phyloP scores from a whole-genome alignment of 1,140 invertebrate species.

The Listronotus bonariensis region DNA sequence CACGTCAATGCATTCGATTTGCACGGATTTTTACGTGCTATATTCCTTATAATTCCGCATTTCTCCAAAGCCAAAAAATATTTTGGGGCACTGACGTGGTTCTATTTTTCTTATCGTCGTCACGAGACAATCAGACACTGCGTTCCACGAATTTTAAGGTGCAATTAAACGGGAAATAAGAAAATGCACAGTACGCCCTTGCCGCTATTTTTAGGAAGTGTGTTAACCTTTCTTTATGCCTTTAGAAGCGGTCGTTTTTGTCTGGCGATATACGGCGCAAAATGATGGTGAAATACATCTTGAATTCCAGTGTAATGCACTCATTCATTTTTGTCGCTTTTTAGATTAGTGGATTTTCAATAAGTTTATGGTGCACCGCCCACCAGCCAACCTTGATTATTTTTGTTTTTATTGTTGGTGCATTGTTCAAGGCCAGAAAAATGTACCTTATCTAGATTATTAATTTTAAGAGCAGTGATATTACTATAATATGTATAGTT shows the following conservation, averaged over 20 bases:
- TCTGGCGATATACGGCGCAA: not conserved
- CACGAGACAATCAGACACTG: too few relatives aligned
- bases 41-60: not conserved
- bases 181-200: not conserved
- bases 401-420: too few relatives aligned
- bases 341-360: too few relatives aligned
- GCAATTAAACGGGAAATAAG: constrained; percentile 1
- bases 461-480: too few relatives aligned
- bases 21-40: too few relatives aligned
- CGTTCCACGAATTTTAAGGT: not conserved
- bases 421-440: too few relatives aligned
- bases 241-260: constrained; percentile 4
- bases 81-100: not conserved
- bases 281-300: not conserved
- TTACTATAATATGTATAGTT: too few relatives aligned
- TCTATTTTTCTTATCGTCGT: not conserved
- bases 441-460: too few relatives aligned
- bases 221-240: constrained; percentile 13
- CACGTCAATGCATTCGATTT: constrained; percentile 1
- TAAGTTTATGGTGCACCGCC: too few relatives aligned
- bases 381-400: too few relatives aligned
- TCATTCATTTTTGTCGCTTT: not conserved
- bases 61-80: not conserved
- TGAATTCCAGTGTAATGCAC: constrained; percentile 9
- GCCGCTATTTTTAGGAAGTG: constrained; percentile 10